Percentiles rank a stretch among this genome's conserved stretches.
Evolutionary conservation across 1,140 invertebrate species (phyloP).

Genomic region (Drosophila littoralis): DNA sequence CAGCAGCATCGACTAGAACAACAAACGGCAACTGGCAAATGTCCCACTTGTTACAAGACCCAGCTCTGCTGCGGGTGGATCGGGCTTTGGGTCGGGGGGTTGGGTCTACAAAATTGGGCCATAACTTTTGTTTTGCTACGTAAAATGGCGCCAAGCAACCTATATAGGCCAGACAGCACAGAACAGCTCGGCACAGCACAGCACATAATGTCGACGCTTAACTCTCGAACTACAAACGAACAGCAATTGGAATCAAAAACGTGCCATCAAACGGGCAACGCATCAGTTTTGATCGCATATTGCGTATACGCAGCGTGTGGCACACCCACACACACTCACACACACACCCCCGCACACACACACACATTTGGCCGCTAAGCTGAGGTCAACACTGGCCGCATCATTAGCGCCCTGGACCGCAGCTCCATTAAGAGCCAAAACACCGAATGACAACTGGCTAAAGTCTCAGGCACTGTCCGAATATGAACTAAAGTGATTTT

Average conservation of each 20-base stretch:
- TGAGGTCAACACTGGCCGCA: conserved; percentile 41
- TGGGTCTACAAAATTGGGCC: conserved; percentile 68
- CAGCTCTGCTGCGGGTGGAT: not conserved
- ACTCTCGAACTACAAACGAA: conserved; percentile 31
- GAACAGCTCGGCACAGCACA: conserved; percentile 27
- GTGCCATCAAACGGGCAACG: conserved; percentile 62
- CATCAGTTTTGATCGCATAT: conserved; percentile 40
- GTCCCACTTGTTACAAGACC: conserved; percentile 77
- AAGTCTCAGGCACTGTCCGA: conserved; percentile 64
- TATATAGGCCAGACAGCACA: conserved; percentile 77
- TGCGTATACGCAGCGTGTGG: conserved; percentile 54
- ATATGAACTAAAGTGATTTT: conserved; percentile 77
- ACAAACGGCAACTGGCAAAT: conserved; percentile 68
- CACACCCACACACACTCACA: not conserved
- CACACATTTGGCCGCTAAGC: not conserved
- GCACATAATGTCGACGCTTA: conserved; percentile 33
- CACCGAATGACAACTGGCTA: conserved; percentile 73
- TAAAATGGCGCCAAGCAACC: conserved; percentile 81
- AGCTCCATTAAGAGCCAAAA: conserved; percentile 54
- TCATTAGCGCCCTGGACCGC: conserved; percentile 70
- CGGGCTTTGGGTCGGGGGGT: conserved; percentile 22
- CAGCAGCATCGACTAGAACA: conserved; percentile 58
- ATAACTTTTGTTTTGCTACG: conserved; percentile 82
- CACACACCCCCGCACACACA: not conserved
- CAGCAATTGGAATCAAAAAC: conserved; percentile 76